Base-by-base conservation (phyloP, 2,113 vertebrate species). In the Tor tambroides region DNA sequence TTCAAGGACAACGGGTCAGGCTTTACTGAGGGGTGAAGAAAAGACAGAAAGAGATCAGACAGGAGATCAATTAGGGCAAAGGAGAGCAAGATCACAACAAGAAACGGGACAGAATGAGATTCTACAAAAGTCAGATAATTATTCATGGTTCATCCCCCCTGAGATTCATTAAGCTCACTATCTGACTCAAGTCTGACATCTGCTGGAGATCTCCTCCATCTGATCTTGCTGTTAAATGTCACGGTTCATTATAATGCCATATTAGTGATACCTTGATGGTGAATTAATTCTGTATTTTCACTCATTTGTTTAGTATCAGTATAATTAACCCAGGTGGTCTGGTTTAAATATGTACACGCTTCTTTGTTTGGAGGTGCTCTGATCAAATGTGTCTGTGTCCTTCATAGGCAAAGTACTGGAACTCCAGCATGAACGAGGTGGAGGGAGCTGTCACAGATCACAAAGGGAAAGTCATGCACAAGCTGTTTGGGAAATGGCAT, bases 401-500 rank as follows among this genome's bases (percentile, higher is more conserved):
- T 80, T 77, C 49, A 67, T 88, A 99, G 98, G 96, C 97, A 8
- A 99, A 97, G 84, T 99, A 98, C 74, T 99, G 98, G 97, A 99
- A 95, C 94, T 97, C 97, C 7, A 96, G 96, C 15, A 95, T 96
- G 74, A 97, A 98, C 9, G 97, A 99, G 89, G 96, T 99, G 76
- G 97, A 99, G 94, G 98, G 97, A 77, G 93, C 94, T 0, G 92
- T 99, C 21, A 92, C 95, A 30, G 96, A 99, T 90, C 94, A 92
- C 87, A 94, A 94, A 15, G 98, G 98, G 7, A 97, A 97, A 76
- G 94, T 96, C 3, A 89, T 97, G 82, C 96, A 96, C 86, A 95
- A 93, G 43, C 95, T 99, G 10, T 99, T 97, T 86, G 98, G 98
- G 46, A 99, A 98, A 88, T 99, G 98, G 98, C 96, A 98, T 0